Evolutionary conservation across 2,888 invertebrate species (phyloP), one percentile per base, ranked within the genome.

Genomic region (Zele albiditarsus): DNA sequence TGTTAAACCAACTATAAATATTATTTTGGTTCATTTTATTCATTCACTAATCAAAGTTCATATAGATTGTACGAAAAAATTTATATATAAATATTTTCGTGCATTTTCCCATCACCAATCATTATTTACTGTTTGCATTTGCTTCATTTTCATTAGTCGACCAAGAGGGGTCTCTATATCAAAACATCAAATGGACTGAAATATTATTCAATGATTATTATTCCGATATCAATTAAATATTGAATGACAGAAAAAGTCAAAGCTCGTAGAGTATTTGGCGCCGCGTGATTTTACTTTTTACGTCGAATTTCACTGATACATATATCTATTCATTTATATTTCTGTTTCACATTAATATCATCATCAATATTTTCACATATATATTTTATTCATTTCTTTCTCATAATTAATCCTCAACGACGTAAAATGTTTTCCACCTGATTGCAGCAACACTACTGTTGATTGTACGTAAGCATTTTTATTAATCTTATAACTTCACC

Each of bases 401-500:
- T 57, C 57, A 28, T 46, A 66, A 71, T 65, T 65, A 38, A 28
- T 38, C 23, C 27, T 31, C 65, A 70, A 53, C 27, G 71, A 71
- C 46, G 60, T 49, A 38, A 77, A 74, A 77, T 38, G 27, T 73
- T 38, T 71, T 79, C 78, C 77, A 75, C 80, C 78, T 79, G 66
- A 53, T 8, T 53, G 77, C 80, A n/a, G 81, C 73, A 78, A 75
- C 77, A 82, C 86, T 88, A 87, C 85, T 77, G 84, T 86, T 87
- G 87, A 88, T 88, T 88, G 87, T 87, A 86, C 87, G 85, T 86
- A 85, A 88, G 87, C 86, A 85, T 84, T 83, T 82, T 80, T 81
- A 76, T 81, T 76, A 75, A 70, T 71, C 49, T 60, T 53, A 49
- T 46, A 60, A 57, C 74, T 70, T 27, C 74, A 65, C 62, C 27